Evolutionary conservation across 2,888 invertebrate species (phyloP).

Genomic region (Amblyjoppa fuscipennis): DNA sequence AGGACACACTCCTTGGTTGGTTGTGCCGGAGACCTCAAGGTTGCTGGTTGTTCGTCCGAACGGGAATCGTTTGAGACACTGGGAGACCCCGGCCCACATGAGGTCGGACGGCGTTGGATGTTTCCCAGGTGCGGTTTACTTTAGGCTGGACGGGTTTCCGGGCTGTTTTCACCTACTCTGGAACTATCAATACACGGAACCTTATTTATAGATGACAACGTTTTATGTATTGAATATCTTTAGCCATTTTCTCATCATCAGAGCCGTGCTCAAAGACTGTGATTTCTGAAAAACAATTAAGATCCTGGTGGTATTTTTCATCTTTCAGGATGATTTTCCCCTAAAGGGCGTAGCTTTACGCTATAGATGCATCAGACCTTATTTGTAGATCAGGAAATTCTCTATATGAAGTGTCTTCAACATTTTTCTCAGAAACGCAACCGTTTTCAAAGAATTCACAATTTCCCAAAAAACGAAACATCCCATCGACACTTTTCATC

Average conservation of each 20-base stretch:
- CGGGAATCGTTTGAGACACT: conserved; percentile 30
- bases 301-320: not conserved
- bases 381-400: not conserved
- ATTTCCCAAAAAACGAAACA: not conserved
- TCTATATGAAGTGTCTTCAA: not conserved
- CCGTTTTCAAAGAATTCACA: not conserved
- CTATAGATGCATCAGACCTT: not conserved
- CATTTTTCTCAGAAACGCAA: too few relatives aligned
- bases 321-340: too few relatives aligned
- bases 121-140: not conserved
- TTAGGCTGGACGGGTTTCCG: not conserved
- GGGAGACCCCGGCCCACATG: not conserved
- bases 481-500: not conserved
- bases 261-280: not conserved
- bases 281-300: not conserved
- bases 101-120: conserved; percentile 8
- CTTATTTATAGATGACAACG: too few relatives aligned
- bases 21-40: not conserved
- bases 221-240: not conserved
- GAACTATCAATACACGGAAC: too few relatives aligned
- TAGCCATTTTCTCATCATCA: not conserved
- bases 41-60: conserved; percentile 1
- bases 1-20: not conserved
- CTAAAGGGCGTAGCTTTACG: too few relatives aligned
- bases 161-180: not conserved